Conservation (phyloP, 1,140 invertebrate genomes). For the Conus betulinus region DNA sequence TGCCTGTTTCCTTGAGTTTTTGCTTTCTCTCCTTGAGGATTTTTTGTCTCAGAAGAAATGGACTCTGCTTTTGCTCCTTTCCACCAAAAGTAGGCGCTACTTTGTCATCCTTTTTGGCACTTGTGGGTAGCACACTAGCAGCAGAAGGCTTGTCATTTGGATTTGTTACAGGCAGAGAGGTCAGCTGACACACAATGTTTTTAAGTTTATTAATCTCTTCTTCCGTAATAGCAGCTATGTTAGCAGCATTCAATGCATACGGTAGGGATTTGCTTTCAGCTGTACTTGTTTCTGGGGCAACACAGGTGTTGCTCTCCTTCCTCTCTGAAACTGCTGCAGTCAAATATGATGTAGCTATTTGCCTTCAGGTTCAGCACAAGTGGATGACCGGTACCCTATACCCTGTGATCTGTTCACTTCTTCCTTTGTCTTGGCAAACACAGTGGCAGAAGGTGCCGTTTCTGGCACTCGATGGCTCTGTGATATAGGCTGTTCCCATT, state of each 20-base stretch:
- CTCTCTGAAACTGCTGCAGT: background rate
- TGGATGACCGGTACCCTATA: too few relatives aligned
- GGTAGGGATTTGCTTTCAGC: background rate
- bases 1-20: background rate
- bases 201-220: slow-evolving; percentile 10
- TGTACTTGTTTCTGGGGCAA: background rate
- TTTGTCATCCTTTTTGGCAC: background rate
- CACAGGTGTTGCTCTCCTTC: background rate
- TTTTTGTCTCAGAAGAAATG: background rate
- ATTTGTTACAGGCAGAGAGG: background rate
- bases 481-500: too few relatives aligned
- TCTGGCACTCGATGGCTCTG: too few relatives aligned
- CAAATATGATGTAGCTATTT: background rate
- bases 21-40: background rate
- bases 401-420: too few relatives aligned
- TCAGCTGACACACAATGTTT: slow-evolving; percentile 7
- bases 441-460: too few relatives aligned
- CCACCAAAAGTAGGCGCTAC: background rate
- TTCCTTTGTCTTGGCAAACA: too few relatives aligned
- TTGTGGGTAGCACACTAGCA: background rate
- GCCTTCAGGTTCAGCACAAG: too few relatives aligned
- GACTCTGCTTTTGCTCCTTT: background rate
- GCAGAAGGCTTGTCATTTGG: background rate
- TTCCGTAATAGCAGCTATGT: background rate
- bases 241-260: background rate